Evolutionary conservation across 2,888 invertebrate species (phyloP).

Genomic region (Asteroscopus sphinx): DNA sequence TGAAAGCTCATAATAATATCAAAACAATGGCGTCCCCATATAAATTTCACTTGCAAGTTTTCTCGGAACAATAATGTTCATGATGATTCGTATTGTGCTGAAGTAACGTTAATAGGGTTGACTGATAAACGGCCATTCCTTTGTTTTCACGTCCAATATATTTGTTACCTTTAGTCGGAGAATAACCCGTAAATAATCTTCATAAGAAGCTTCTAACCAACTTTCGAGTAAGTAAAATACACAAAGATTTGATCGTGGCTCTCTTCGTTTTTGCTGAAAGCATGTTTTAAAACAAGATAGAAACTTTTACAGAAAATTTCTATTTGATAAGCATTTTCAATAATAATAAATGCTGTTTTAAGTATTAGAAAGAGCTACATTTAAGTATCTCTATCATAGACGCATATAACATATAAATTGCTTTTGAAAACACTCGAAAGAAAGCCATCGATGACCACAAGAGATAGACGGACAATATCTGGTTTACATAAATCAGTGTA

Average conservation of each 20-base stretch:
- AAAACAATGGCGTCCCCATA: slow-evolving; percentile 66
- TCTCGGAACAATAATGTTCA: slow-evolving; percentile 56
- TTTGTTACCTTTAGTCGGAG: slow-evolving; percentile 9
- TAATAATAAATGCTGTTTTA: neutral
- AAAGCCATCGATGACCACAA: slow-evolving; percentile 33
- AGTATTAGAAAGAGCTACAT: neutral
- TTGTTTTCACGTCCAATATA: slow-evolving; percentile 39
- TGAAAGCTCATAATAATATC: slow-evolving; percentile 65
- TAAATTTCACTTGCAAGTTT: slow-evolving; percentile 62
- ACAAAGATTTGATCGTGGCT: too few relatives aligned
- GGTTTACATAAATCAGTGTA: slow-evolving; percentile 57
- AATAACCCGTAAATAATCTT: too few relatives aligned
- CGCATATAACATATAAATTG: slow-evolving; percentile 1
- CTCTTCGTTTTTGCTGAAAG: neutral
- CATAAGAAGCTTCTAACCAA: too few relatives aligned
- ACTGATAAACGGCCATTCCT: slow-evolving; percentile 40
- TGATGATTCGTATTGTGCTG: slow-evolving; percentile 55
- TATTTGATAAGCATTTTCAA: neutral
- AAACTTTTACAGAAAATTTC: neutral
- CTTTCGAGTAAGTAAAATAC: too few relatives aligned
- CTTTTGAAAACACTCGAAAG: slow-evolving; percentile 14
- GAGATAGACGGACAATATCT: slow-evolving; percentile 42
- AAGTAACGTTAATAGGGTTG: slow-evolving; percentile 56
- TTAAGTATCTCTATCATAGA: neutral
- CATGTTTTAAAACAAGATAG: neutral